These are phyloP conservation scores for Lasioglossum pauxillum DNA, from an alignment of 2,888 invertebrate species.

Conservation along the genomic window DNA sequence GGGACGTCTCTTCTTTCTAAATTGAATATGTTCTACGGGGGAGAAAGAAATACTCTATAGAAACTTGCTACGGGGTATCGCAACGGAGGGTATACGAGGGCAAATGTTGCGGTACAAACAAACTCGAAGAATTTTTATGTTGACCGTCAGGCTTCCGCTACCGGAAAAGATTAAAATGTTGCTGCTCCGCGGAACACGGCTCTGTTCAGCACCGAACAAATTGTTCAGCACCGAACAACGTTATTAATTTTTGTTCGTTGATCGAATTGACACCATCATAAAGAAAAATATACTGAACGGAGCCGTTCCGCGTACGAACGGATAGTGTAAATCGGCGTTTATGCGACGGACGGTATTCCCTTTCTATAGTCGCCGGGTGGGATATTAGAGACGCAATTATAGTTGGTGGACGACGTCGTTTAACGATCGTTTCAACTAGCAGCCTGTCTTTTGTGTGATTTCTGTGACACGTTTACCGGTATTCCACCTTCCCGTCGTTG, in stretches of 20 bases:
- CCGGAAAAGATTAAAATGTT: too few species aligned
- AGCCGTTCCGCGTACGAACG: too few species aligned
- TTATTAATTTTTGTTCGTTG: too few species aligned
- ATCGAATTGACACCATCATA: too few species aligned
- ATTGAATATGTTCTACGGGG: slow-evolving; percentile 51
- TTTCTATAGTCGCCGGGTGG: neutral
- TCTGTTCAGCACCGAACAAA: too few species aligned
- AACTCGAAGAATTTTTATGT: neutral
- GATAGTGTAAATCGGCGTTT: too few species aligned
- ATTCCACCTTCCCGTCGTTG: neutral
- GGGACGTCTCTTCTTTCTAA: slow-evolving; percentile 41
- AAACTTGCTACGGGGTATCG: slow-evolving; percentile 50
- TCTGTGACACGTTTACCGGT: neutral
- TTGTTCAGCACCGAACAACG: too few species aligned
- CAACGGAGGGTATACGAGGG: neutral
- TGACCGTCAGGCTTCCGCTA: too few species aligned
- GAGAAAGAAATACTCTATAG: slow-evolving; percentile 42
- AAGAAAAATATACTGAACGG: too few species aligned
- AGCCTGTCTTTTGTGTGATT: neutral
- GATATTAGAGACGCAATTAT: neutral
- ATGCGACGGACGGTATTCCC: neutral
- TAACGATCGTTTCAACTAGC: neutral
- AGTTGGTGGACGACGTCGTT: neutral
- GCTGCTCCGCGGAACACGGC: too few species aligned
- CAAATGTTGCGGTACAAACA: slow-evolving; percentile 6